Base-by-base conservation (phyloP, 1,140 invertebrate species). In the Anagrus nilaparvatae region DNA sequence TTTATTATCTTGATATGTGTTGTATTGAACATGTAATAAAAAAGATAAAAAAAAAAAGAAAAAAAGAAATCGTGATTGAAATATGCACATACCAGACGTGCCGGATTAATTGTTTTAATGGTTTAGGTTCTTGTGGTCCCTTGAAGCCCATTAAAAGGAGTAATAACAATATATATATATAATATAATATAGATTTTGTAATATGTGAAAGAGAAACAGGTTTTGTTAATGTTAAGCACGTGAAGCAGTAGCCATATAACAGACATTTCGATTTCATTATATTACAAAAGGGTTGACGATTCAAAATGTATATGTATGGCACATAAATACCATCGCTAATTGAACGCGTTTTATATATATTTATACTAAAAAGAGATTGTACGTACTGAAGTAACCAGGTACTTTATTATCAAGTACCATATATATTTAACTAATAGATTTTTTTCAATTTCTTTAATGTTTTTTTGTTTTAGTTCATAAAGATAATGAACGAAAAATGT, bases 241-340 rank as follows among this genome's bases (percentile, higher is more conserved):
- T 56, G 48, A 55, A 48, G 52, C 49, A 55, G 54, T 55, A 14
- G 16, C 5, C 24, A 25, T 5, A 5, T 25, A 55, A 53, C 19
- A 44, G 53, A 51, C 56, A 58, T 57, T n/a, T 55, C 53, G 55
- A 58, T 54, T 31, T 41, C 43, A 50, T 49, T n/a, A n/a, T n/a
- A n/a, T n/a, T 50, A 56, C 55, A 51, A 58, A 59, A 58, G 59
- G 59, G 57, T 61, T 54, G 53, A 42, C 46, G 38, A 25, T n/a
- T n/a, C n/a, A n/a, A n/a, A n/a, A n/a, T n/a, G n/a, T n/a, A n/a
- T n/a, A n/a, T n/a, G n/a, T n/a, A n/a, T n/a, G n/a, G n/a, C n/a
- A 24, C 38, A 46, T 50, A 45, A 47, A 51, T 42, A 44, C 27
- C 39, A 44, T n/a, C 40, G 30, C 44, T 46, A n/a, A n/a, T n/a